These are phyloP conservation scores for Serinus canaria DNA, from an alignment of 2,113 vertebrate species.

Conservation along the genomic window DNA sequence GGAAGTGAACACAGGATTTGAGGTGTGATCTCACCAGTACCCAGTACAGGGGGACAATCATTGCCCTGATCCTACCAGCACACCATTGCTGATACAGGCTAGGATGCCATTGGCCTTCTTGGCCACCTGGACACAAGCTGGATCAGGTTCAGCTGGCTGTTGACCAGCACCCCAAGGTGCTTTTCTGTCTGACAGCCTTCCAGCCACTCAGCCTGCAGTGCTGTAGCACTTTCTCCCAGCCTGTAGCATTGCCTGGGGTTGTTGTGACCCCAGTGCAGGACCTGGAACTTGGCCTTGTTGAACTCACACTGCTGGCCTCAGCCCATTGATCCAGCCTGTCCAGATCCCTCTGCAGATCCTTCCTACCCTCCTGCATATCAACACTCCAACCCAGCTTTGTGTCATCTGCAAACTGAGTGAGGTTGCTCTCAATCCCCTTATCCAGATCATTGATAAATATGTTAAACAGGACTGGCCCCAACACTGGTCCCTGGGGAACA, in stretches of 20 bases:
- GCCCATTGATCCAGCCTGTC: neutral
- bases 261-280: neutral
- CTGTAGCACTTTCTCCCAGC: neutral
- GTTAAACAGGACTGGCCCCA: neutral
- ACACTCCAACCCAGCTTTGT: neutral
- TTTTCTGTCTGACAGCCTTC: neutral
- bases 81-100: neutral
- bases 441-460: neutral
- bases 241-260: neutral
- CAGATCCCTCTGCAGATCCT: neutral
- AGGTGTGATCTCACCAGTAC: neutral
- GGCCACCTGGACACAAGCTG: neutral
- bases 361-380: neutral
- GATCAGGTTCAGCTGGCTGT: neutral
- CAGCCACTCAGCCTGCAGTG: neutral
- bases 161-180: neutral
- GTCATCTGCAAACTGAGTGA: neutral
- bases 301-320: rapidly evolving
- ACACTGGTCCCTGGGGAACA: neutral
- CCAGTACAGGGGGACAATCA: rapidly evolving
- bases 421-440: neutral
- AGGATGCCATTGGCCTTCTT: neutral
- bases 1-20: neutral
- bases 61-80: neutral
- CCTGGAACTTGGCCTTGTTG: no score